Evolutionary conservation across 2,113 vertebrate genomes (phyloP), one percentile per base, ranked within the genome.

Genomic region (Oxyura jamaicensis): DNA sequence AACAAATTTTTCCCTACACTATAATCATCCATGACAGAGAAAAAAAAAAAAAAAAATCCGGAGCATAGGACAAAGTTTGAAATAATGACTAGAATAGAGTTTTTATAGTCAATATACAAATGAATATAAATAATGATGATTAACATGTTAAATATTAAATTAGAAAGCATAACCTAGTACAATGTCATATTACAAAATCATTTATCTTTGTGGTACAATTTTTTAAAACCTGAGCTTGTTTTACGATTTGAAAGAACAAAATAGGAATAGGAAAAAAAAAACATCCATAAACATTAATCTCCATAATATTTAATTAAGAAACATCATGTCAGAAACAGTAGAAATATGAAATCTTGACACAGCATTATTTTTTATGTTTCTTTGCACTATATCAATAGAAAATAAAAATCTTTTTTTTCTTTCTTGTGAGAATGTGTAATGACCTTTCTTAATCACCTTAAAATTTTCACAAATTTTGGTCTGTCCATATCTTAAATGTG

Each of bases 71-170:
- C 62, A 93, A 31, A 7, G 11, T 73, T 88, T 81, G 77, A 75
- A 96, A 82, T 91, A 90, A 92, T 81, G 9, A 72, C n/a, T 88
- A 92, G 66, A 94, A 88, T 46, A 66, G 31, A 5, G 6, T 3
- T 75, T 95, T 97, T 90, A 60, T 52, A 86, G 35, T 65, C 73
- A 62, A 79, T 93, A 86, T 79, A 83, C 23, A 94, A 90, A 94
- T 3, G 48, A 90, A 88, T 82, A 91, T 82, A 95, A 95, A 96
- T 86, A 83, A 44, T 58, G 58, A 68, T 86, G 80, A 88, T 83
- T 90, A 96, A 73, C 48, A 65, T 39, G 89, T 53, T 48, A 53
- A 75, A 82, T 56, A 48, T 14, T 60, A 86, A 66, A 83, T 94
- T 86, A 82, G 76, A 88, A 93, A 86, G 26, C 22, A 72, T 5